Evolutionary conservation across 1,140 invertebrate species (phyloP).

Genomic region (Globodera ellingtonae): DNA sequence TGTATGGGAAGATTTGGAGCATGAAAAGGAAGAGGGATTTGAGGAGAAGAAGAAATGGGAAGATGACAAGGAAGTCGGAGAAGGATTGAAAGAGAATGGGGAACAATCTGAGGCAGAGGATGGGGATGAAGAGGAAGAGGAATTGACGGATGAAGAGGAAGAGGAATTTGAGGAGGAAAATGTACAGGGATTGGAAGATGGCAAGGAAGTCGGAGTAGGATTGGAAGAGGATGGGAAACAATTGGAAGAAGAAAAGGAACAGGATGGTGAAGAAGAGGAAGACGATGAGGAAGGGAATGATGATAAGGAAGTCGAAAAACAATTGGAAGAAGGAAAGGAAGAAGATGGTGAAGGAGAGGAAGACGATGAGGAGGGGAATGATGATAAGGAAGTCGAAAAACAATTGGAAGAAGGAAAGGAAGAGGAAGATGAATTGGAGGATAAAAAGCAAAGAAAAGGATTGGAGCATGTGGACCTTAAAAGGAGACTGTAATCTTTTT

Average conservation of each 20-base stretch:
- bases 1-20: not conserved
- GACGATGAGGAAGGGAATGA: slow-evolving; percentile 11
- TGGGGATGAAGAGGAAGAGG: not conserved
- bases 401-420: not conserved
- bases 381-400: slow-evolving; percentile 28
- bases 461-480: not conserved
- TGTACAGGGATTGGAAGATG: not conserved
- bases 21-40: not conserved
- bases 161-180: slow-evolving; percentile 2
- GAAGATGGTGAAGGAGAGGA: not conserved
- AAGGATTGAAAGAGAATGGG: not conserved
- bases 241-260: not conserved
- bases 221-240: no score
- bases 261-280: not conserved
- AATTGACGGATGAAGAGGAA: not conserved
- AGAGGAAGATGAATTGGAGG: slow-evolving; percentile 7
- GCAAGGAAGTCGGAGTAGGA: not conserved
- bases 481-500: slow-evolving; percentile 13
- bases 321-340: slow-evolving; percentile 6
- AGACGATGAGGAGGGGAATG: slow-evolving; percentile 11
- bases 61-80: not conserved
- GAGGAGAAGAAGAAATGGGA: not conserved
- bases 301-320: slow-evolving; percentile 28
- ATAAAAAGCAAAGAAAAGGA: not conserved
- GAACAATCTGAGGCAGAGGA: not conserved